Conservation (phyloP, 2,113 vertebrate species). For the Chrysochloris asiatica region DNA sequence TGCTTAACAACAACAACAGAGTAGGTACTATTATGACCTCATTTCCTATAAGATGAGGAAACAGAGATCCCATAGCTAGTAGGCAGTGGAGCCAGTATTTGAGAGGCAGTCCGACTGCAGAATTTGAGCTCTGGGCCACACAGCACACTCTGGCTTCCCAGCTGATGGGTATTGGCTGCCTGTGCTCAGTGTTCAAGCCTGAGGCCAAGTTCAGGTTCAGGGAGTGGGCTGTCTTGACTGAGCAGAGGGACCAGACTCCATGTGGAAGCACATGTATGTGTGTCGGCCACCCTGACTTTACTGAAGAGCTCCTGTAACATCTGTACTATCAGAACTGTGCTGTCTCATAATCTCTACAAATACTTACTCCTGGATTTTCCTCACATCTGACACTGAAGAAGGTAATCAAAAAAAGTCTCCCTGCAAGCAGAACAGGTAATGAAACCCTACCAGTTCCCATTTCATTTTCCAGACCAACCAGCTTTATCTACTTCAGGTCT, state of each 20-base stretch:
- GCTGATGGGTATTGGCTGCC: background rate
- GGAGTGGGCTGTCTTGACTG: background rate
- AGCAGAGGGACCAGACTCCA: background rate
- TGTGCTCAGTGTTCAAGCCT: background rate
- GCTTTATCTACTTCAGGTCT: background rate
- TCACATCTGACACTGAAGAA: conserved; percentile 39
- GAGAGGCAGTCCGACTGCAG: background rate
- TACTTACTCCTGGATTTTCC: conserved; percentile 4
- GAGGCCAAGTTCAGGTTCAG: background rate
- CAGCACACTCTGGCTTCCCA: background rate
- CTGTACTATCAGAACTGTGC: background rate
- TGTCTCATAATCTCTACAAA: conserved; percentile 24
- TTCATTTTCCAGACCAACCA: background rate
- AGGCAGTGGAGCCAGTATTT: background rate
- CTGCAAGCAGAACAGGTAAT: conserved; percentile 1
- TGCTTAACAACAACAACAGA: no score
- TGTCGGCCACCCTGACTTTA: background rate
- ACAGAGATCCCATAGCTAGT: background rate
- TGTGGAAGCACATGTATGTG: background rate
- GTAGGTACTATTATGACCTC: background rate
- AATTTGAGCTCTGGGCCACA: background rate
- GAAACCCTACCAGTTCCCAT: background rate
- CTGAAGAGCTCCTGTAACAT: background rate
- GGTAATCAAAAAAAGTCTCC: conserved; percentile 9
- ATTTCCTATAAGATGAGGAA: background rate